Conservation (phyloP, 2,888 invertebrate genomes). For the Anorthoa munda region DNA sequence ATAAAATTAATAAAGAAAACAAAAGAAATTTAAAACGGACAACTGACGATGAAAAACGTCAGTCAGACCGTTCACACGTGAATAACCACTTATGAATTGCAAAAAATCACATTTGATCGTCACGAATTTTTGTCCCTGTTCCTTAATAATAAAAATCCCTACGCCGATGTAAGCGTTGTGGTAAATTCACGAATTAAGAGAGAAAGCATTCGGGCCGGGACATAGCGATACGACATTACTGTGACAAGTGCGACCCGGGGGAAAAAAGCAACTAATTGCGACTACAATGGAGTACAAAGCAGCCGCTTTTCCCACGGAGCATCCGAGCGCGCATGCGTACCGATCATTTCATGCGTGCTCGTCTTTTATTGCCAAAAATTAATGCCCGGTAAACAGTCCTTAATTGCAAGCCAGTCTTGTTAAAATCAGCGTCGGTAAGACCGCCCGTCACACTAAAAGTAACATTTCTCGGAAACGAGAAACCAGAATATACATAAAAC, state of each 20-base stretch:
- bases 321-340: constrained; percentile 84
- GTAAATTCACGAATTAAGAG: constrained; percentile 84
- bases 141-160: constrained; percentile 61
- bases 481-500: constrained; percentile 83
- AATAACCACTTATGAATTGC: constrained; percentile 81
- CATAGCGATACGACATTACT: constrained; percentile 87
- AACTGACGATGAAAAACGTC: constrained; percentile 83
- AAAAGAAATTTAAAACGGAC: constrained; percentile 75
- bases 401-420: constrained; percentile 88
- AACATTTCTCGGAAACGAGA: constrained; percentile 79
- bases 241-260: constrained; percentile 83
- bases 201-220: constrained; percentile 83
- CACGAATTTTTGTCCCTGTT: constrained; percentile 70
- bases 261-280: constrained; percentile 88
- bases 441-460: constrained; percentile 79
- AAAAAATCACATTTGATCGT: constrained; percentile 79
- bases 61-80: constrained; percentile 82
- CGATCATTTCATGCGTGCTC: constrained; percentile 88
- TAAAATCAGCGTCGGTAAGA: constrained; percentile 76
- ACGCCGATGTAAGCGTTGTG: constrained; percentile 75
- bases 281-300: constrained; percentile 89
- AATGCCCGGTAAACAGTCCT: constrained; percentile 89
- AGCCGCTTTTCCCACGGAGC: constrained; percentile 89
- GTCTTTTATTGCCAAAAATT: constrained; percentile 91
- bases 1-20: constrained; percentile 64